phyloP scores from a whole-genome alignment of 2,888 invertebrate species.

The Lasioglossum vierecki region DNA sequence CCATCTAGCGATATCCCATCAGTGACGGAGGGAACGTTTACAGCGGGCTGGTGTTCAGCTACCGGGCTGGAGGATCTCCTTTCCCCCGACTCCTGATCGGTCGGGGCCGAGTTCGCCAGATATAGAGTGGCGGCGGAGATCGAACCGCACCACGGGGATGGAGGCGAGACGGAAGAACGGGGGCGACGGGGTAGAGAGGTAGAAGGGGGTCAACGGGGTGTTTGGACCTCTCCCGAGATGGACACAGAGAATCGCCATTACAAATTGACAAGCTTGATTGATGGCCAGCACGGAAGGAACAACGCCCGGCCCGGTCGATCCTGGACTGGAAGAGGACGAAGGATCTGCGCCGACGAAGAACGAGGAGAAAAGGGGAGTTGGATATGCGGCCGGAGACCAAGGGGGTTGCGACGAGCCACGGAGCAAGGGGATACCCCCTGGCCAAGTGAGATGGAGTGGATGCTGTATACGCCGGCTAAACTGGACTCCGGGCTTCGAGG shows the following conservation, averaged over 20 bases:
- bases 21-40: slow-evolving; percentile 67
- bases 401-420: slow-evolving; percentile 68
- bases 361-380: slow-evolving; percentile 59
- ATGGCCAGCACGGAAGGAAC: slow-evolving; percentile 80
- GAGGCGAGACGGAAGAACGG: slow-evolving; percentile 55
- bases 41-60: slow-evolving; percentile 64
- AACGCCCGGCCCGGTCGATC: slow-evolving; percentile 50
- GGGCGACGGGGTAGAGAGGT: slow-evolving; percentile 47
- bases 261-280: slow-evolving; percentile 86
- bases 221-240: slow-evolving; percentile 80
- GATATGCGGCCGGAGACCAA: slow-evolving; percentile 54
- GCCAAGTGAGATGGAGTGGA: slow-evolving; percentile 78
- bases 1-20: slow-evolving; percentile 75
- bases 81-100: slow-evolving; percentile 24
- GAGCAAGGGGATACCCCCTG: slow-evolving; percentile 64
- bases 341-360: slow-evolving; percentile 56
- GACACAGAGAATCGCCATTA: slow-evolving; percentile 85
- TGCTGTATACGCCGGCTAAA: slow-evolving; percentile 51
- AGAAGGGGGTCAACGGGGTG: slow-evolving; percentile 66
- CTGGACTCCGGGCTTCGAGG: slow-evolving; percentile 49
- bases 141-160: slow-evolving; percentile 54
- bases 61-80: slow-evolving; percentile 49
- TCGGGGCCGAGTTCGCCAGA: slow-evolving; percentile 49
- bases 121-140: slow-evolving; percentile 58
- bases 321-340: slow-evolving; percentile 63